Evolutionary conservation across 2,113 vertebrate genomes (phyloP).

Genomic region (Tretioscincus oriximinensis): DNA sequence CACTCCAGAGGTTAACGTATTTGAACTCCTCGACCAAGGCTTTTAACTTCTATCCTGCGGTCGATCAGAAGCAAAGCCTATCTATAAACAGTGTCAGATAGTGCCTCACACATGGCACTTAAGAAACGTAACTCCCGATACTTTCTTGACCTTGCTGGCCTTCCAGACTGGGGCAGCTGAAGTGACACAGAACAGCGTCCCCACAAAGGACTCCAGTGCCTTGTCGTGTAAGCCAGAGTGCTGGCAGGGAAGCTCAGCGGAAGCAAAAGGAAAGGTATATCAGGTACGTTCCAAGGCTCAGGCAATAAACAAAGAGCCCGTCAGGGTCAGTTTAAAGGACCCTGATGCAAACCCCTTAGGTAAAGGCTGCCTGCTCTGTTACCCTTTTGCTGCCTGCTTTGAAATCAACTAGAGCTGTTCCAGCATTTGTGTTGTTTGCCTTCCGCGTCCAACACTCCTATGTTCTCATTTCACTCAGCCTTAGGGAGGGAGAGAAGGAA

Average conservation of each 20-base stretch:
- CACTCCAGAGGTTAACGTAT: slow-evolving; percentile 81
- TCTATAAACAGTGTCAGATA: slow-evolving; percentile 86
- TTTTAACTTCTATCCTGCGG: slow-evolving; percentile 83
- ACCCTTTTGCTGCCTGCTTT: not conserved
- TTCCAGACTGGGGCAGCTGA: slow-evolving; percentile 63
- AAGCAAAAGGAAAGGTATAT: not conserved
- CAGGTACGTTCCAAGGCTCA: not conserved
- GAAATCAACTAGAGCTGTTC: not conserved
- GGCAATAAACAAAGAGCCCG: not conserved
- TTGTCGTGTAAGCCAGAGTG: slow-evolving; percentile 55
- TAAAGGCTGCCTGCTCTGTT: not conserved
- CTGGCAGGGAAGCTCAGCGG: slow-evolving; percentile 31
- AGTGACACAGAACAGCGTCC: slow-evolving; percentile 77
- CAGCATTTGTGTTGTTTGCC: not conserved
- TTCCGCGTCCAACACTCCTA: not conserved
- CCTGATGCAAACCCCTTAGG: not conserved
- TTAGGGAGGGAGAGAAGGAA: not conserved
- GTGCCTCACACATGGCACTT: slow-evolving; percentile 84
- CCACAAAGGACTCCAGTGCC: slow-evolving; percentile 58
- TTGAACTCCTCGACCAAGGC: slow-evolving; percentile 73
- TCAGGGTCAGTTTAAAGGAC: not conserved
- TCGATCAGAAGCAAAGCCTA: slow-evolving; percentile 73
- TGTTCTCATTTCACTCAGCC: not conserved
- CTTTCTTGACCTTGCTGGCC: slow-evolving; percentile 78
- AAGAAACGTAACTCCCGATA: slow-evolving; percentile 81